Conservation (phyloP, 2,888 invertebrate species). For the Lasioglossum lativentre region DNA sequence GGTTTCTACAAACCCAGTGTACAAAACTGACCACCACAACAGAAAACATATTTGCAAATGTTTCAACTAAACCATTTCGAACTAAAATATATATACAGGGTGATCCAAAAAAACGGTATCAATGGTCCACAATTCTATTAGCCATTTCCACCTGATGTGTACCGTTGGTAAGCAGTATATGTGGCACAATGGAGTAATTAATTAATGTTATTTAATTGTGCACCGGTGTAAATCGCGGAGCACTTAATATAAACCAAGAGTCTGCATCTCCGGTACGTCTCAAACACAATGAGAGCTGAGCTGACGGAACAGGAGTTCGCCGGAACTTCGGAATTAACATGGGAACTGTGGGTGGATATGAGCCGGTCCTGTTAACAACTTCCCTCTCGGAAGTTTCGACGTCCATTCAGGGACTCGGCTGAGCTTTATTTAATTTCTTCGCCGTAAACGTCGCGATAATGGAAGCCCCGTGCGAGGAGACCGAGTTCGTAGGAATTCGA, state of each 20-base stretch:
- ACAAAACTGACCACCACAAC: too few relatives aligned
- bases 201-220: background rate
- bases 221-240: background rate
- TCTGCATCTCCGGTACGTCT: background rate
- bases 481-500: background rate
- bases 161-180: background rate
- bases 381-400: slow-evolving; percentile 1
- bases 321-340: slow-evolving; percentile 9
- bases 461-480: background rate
- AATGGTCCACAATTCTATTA: background rate
- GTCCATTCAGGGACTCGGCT: background rate
- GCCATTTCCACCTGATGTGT: background rate
- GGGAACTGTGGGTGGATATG: background rate
- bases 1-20: too few relatives aligned
- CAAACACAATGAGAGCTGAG: background rate
- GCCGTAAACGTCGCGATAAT: slow-evolving; percentile 2
- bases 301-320: background rate
- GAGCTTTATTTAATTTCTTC: slow-evolving; percentile 20
- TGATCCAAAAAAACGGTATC: background rate
- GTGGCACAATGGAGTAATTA: background rate
- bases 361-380: slow-evolving; percentile 15
- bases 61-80: too few relatives aligned
- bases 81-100: background rate
- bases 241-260: background rate
- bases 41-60: too few relatives aligned